Evolutionary conservation across 2,888 invertebrate species (phyloP).

Genomic region (Spilarctia lutea): DNA sequence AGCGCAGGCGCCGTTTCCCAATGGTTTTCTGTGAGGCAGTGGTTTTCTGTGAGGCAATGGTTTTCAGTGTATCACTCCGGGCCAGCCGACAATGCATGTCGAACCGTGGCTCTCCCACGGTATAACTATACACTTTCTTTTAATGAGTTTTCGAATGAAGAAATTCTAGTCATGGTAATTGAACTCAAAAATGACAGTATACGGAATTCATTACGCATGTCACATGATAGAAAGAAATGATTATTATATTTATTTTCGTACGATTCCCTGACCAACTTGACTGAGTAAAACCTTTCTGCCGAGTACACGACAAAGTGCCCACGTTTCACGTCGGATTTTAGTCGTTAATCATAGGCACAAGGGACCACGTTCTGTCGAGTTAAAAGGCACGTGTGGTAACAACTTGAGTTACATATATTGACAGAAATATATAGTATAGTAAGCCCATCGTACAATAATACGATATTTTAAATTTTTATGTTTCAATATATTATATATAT

Average conservation of each 20-base stretch:
- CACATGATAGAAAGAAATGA: background rate
- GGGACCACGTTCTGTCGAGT: background rate
- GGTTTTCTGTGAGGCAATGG: too few species aligned
- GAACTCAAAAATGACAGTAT: background rate
- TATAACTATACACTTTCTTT: too few species aligned
- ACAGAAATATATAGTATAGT: background rate
- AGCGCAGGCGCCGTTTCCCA: too few species aligned
- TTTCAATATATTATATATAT: background rate
- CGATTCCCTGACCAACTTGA: background rate
- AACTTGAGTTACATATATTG: background rate
- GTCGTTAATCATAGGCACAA: conserved; percentile 4
- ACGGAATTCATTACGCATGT: background rate
- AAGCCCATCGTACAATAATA: background rate
- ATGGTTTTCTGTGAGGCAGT: too few species aligned
- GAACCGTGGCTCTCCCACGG: too few species aligned
- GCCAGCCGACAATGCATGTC: too few species aligned
- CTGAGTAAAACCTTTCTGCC: background rate
- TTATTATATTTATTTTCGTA: background rate
- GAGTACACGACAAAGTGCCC: background rate
- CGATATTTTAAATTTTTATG: background rate
- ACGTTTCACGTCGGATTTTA: conserved; percentile 4
- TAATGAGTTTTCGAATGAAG: too few species aligned
- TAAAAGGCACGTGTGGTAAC: background rate
- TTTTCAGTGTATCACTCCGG: too few species aligned
- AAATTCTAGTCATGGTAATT: background rate